Evolutionary conservation across 2,113 vertebrate species (phyloP).

Genomic region (Tichodroma muraria): DNA sequence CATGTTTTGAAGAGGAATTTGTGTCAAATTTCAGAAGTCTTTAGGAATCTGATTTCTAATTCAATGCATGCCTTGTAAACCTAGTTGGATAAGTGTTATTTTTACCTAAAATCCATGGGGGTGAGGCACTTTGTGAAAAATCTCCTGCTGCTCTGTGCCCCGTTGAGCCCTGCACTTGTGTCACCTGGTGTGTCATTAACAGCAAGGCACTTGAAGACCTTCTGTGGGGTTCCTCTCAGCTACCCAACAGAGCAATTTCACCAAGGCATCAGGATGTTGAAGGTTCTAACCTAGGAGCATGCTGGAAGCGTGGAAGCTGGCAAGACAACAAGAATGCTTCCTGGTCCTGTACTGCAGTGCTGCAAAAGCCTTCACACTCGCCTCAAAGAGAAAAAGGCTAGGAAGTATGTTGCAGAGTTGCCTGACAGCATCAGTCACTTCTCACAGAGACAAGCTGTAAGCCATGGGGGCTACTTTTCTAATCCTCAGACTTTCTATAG

Average conservation of each 20-base stretch:
- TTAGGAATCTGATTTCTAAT: not conserved
- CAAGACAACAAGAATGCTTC: not conserved
- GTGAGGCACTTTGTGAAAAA: not conserved
- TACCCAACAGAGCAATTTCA: not conserved
- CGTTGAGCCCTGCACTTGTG: not conserved
- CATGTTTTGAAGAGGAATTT: not conserved
- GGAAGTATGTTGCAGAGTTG: not conserved
- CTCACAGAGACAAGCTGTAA: not conserved
- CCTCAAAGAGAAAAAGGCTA: not conserved
- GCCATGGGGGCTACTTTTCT: not conserved
- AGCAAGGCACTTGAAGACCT: accelerated
- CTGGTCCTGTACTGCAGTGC: not conserved
- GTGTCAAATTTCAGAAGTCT: not conserved
- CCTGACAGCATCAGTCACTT: not conserved
- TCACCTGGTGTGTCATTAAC: not conserved
- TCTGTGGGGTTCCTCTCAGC: accelerated
- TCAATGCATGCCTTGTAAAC: not conserved
- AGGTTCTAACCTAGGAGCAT: not conserved
- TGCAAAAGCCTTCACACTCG: not conserved
- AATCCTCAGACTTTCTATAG: not conserved
- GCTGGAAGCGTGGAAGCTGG: not conserved
- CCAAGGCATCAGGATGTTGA: not conserved
- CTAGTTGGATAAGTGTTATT: not conserved
- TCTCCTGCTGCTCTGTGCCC: not conserved
- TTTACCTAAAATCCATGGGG: not conserved